Evolutionary conservation across 2,888 invertebrate genomes (phyloP).

Genomic region (Anthophora plumipes): DNA sequence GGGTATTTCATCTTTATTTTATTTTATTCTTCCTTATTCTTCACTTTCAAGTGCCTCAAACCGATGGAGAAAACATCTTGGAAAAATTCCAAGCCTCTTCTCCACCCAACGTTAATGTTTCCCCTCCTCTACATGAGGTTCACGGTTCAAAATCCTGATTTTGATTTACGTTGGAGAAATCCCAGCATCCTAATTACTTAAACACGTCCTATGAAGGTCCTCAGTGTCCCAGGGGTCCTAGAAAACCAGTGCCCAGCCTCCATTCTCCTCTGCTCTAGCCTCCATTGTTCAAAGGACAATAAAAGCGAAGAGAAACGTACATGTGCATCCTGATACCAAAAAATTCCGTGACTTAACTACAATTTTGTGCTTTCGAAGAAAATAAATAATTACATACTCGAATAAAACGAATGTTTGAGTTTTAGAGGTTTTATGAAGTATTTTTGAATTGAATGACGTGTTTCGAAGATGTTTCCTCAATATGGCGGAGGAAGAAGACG

Average conservation of each 20-base stretch:
- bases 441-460: not conserved
- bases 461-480: not conserved
- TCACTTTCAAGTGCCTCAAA: not conserved
- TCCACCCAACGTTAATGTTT: not conserved
- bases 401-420: not conserved
- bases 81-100: not conserved
- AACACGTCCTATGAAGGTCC: conserved; percentile 12
- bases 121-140: not conserved
- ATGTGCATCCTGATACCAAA: not conserved
- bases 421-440: too few relatives aligned
- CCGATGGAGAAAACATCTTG: not conserved
- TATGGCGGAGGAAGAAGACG: not conserved
- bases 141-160: not conserved
- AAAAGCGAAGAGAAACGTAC: not conserved
- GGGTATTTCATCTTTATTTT: not conserved
- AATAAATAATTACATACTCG: not conserved
- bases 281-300: conserved; percentile 30
- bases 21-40: not conserved
- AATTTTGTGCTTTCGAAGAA: not conserved
- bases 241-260: not conserved
- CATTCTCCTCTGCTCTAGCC: conserved; percentile 7
- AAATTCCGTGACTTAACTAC: not conserved
- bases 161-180: conserved; percentile 22
- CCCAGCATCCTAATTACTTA: conserved; percentile 20
- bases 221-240: conserved; percentile 20